phyloP scores from a whole-genome alignment of 2,797 vertebrate species.

The Megaceryle alcyon region DNA sequence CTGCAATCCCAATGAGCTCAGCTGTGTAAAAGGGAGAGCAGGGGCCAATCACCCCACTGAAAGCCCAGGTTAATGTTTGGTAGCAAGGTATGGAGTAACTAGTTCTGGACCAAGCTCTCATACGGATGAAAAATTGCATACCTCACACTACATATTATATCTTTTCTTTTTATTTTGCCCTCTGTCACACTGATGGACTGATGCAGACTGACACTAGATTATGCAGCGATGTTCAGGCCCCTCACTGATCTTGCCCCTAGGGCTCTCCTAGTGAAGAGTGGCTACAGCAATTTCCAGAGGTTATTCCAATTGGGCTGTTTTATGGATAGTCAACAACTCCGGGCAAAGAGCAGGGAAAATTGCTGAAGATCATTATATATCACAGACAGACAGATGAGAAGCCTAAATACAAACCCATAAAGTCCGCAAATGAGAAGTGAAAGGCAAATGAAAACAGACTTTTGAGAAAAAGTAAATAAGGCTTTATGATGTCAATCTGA shows the following conservation, averaged over 20 bases:
- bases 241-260: not conserved
- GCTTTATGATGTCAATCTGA: conserved; percentile 36
- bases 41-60: not conserved
- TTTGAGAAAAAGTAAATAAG: conserved; percentile 59
- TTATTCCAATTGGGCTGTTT: conserved; percentile 34
- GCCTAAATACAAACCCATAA: not conserved
- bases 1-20: not conserved
- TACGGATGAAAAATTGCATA: not conserved
- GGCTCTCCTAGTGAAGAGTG: not conserved
- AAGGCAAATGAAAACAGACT: conserved; percentile 59
- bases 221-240: not conserved
- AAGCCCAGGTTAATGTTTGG: not conserved
- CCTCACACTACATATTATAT: not conserved
- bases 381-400: conserved; percentile 21
- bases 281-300: conserved; percentile 28
- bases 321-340: not conserved
- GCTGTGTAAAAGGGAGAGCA: not conserved
- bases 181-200: not conserved
- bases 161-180: not conserved
- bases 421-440: conserved; percentile 42
- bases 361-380: not conserved
- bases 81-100: not conserved
- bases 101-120: not conserved
- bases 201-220: conserved; percentile 15
- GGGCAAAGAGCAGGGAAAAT: conserved; percentile 1